Evolutionary conservation across 2,888 invertebrate genomes (phyloP).

Genomic region (Melangyna quadrimaculata): DNA sequence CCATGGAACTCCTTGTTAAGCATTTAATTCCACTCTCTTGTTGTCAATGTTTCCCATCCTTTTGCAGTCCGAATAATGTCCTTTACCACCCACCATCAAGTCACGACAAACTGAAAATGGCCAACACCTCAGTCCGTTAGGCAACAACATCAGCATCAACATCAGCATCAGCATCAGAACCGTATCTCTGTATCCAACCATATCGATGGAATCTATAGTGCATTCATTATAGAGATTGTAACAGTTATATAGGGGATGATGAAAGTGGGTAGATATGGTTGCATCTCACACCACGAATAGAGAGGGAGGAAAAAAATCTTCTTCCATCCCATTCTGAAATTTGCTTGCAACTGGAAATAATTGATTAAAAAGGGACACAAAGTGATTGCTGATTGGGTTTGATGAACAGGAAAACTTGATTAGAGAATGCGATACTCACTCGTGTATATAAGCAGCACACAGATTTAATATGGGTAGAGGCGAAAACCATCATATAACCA

Average conservation of each 20-base stretch:
- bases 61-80: background rate
- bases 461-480: background rate
- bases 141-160: too few relatives aligned
- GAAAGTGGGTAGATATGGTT: background rate
- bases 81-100: too few relatives aligned
- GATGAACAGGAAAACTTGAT: constrained; percentile 71
- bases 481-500: background rate
- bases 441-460: constrained; percentile 23
- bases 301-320: background rate
- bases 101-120: constrained; percentile 25
- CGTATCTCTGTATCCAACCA: constrained; percentile 6
- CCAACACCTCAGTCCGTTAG: constrained; percentile 48
- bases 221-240: constrained; percentile 31
- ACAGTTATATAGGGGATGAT: background rate
- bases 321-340: background rate
- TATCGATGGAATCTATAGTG: constrained; percentile 33
- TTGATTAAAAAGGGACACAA: constrained; percentile 67
- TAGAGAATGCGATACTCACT: constrained; percentile 59
- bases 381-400: constrained; percentile 68
- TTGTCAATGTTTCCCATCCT: constrained; percentile 34
- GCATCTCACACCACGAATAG: background rate
- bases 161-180: too few relatives aligned
- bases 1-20: constrained; percentile 19
- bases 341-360: constrained; percentile 63
- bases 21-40: constrained; percentile 56